Base-by-base conservation (phyloP, 2,888 invertebrate species). In the Pycnomerus fuliginosus region DNA sequence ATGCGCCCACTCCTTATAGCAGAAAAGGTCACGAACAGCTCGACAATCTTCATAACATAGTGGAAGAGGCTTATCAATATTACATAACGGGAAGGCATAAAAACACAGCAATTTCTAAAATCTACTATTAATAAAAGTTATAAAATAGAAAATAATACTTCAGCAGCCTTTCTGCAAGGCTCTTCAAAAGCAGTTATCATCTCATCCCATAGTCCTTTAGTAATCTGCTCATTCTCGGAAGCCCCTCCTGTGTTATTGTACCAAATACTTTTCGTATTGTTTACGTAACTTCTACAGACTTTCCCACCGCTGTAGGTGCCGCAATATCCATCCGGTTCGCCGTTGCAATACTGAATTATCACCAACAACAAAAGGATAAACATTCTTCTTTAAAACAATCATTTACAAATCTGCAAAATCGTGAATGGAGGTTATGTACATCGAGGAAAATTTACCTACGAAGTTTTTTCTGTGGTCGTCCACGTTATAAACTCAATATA, bases 41-140 rank as follows among this genome's bases (percentile, higher is more conserved):
- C 89, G 82, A 68, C 96, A 97, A 68, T 95, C 94, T 77, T 96
- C 95, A 65, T 90, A 88, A 72, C 94, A 94, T 3, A 94, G 75
- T 2, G 92, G 90, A 44, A 92, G 75, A 2, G 87, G 83, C 44
- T 79, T 78, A 33, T 84, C 76, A 63, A 81, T 80, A 59, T 83
- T 74, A 44, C 66, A 67, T 47, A 84, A 78, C 65, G 95, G 95
- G 74, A 95, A 96, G 33, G 94, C 92, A 73, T 90, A 93, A 43
- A 89, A 83, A 72, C 96, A 96, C 10, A 96, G 74, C 67, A 96
- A 78, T 78, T 85, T 90, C 82, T 84, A 53, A 3, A 70, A 65
- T 42, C n/a, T 10, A 14, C 28, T 10, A 34, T 11, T 13, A 27
- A 13, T n/a, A 27, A 23, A 12, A 10, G n/a, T n/a, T n/a, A n/a